Percentiles rank a stretch among this genome's conserved stretches.
These are phyloP conservation scores for Setophaga petechia DNA, from an alignment of 2,113 vertebrate genomes.

Conservation along the genomic window DNA sequence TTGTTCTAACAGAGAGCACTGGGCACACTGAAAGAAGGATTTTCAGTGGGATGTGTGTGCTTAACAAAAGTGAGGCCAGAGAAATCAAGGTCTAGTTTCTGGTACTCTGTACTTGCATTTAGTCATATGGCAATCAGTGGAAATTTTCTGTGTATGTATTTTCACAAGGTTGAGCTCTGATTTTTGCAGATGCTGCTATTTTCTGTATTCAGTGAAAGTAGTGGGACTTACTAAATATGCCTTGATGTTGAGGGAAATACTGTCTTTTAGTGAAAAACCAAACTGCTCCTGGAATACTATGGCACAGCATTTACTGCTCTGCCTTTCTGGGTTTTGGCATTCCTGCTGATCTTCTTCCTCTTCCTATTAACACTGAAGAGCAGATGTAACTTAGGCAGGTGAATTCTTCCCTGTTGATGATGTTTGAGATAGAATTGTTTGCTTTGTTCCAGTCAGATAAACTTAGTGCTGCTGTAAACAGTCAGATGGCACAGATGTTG, in stretches of 20 bases:
- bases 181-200: neutral
- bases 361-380: neutral
- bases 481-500: slow-evolving; percentile 41
- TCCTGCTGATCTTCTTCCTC: neutral
- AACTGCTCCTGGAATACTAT: neutral
- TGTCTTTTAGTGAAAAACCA: neutral
- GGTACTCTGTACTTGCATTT: neutral
- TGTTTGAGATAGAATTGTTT: slow-evolving; percentile 29
- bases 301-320: neutral
- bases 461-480: slow-evolving; percentile 17
- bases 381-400: slow-evolving; percentile 28
- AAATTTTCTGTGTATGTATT: neutral
- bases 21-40: neutral
- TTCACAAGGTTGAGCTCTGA: neutral
- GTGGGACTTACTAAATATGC: neutral
- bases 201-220: neutral
- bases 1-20: neutral
- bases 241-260: neutral
- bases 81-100: neutral
- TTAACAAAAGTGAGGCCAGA: neutral
- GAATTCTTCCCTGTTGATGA: slow-evolving; percentile 67
- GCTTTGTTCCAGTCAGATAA: slow-evolving; percentile 33
- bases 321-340: neutral
- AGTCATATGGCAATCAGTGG: neutral
- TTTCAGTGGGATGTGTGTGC: neutral